These are phyloP conservation scores for Gallinago jamesoni DNA, from an alignment of 2,113 vertebrate genomes.

Conservation along the genomic window DNA sequence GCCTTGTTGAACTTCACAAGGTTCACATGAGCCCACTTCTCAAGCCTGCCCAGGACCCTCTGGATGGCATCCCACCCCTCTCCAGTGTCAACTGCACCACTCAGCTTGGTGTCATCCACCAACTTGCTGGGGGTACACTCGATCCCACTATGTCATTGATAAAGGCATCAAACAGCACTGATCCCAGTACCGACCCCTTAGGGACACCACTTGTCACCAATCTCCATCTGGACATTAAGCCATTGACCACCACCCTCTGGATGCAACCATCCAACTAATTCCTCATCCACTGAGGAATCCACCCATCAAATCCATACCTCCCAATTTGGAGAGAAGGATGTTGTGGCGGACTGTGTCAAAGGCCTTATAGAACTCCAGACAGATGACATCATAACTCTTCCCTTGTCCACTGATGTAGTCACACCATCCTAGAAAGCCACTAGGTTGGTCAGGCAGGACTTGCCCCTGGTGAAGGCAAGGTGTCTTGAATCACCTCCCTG, in stretches of 20 bases:
- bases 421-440: background rate
- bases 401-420: background rate
- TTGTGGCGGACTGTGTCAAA: background rate
- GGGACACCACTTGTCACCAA: background rate
- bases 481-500: background rate
- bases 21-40: background rate
- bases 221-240: background rate
- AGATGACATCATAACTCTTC: background rate
- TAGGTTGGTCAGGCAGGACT: background rate
- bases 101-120: background rate
- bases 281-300: background rate
- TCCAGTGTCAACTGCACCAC: background rate
- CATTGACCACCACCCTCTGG: background rate
- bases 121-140: background rate
- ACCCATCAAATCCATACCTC: background rate
- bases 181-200: background rate
- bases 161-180: background rate
- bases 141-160: background rate
- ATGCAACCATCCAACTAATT: background rate
- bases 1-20: background rate
- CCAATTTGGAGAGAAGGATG: background rate
- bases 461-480: background rate
- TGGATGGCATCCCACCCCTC: background rate
- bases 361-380: background rate
- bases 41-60: background rate